phyloP scores from a whole-genome alignment of 2,797 vertebrate genomes.

The Lemur catta region DNA sequence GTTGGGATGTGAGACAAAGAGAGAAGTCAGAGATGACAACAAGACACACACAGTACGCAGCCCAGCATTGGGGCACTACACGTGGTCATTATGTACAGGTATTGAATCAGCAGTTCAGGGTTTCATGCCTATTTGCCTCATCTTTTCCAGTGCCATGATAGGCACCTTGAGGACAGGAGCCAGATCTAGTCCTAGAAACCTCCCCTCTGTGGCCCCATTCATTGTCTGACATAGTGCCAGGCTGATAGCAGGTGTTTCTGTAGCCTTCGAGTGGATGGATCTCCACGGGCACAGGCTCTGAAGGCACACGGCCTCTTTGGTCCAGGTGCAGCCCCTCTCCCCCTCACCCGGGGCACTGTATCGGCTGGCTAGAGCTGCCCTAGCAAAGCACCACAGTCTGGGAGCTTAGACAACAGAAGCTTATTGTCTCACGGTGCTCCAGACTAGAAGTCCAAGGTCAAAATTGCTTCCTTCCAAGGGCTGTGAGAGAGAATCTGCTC shows the following conservation, averaged over 20 bases:
- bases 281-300: background rate
- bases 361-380: background rate
- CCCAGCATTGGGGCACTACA: background rate
- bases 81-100: background rate
- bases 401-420: background rate
- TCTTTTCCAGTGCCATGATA: background rate
- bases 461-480: background rate
- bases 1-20: too few species aligned
- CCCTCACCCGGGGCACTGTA: too few species aligned
- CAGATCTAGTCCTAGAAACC: background rate
- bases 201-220: background rate
- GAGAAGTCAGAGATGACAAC: too few species aligned
- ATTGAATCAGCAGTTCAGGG: background rate
- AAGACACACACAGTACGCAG: background rate
- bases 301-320: background rate
- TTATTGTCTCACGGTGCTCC: background rate
- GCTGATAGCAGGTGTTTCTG: background rate
- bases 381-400: background rate
- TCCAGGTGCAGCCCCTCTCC: background rate
- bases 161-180: background rate
- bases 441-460: background rate
- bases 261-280: background rate
- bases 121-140: background rate
- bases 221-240: accelerated
- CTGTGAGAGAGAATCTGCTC: too few species aligned